A percentile compares a stretch with the other conserved stretches of the same genome.
Evolutionary conservation across 2,113 vertebrate species (phyloP).

Genomic region (Ardeotis arabs): DNA sequence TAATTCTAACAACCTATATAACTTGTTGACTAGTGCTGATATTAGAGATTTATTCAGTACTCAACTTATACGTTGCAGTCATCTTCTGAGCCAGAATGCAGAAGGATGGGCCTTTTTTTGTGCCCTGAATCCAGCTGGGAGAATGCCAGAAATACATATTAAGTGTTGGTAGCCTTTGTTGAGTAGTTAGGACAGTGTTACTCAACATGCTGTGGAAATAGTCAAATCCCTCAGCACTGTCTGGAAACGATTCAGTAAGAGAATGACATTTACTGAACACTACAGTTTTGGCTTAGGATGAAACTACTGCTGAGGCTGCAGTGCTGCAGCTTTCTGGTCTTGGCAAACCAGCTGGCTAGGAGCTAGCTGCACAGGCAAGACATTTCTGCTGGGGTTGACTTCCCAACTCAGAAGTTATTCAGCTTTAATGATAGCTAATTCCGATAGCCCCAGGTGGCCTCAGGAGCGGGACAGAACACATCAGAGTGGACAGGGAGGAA

Average conservation of each 20-base stretch:
- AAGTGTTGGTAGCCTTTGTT: conserved; percentile 39
- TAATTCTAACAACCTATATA: neutral
- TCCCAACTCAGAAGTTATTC: neutral
- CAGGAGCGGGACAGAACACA: neutral
- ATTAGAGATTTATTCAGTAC: neutral
- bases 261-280: conserved; percentile 7
- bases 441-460: neutral
- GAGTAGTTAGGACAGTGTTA: neutral
- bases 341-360: neutral
- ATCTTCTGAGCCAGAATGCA: neutral
- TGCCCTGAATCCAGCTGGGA: conserved; percentile 23
- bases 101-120: neutral
- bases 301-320: conserved; percentile 8
- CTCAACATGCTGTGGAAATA: conserved; percentile 40
- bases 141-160: conserved; percentile 22
- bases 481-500: neutral
- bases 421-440: neutral
- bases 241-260: conserved; percentile 3
- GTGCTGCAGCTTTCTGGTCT: neutral
- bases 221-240: conserved; percentile 27
- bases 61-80: neutral
- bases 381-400: neutral
- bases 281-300: neutral
- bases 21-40: neutral
- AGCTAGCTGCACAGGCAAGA: neutral